Evolutionary conservation across 2,797 vertebrate species (phyloP), one percentile per base, ranked within the genome.

Genomic region (Schizopygopsis pylzovi): DNA sequence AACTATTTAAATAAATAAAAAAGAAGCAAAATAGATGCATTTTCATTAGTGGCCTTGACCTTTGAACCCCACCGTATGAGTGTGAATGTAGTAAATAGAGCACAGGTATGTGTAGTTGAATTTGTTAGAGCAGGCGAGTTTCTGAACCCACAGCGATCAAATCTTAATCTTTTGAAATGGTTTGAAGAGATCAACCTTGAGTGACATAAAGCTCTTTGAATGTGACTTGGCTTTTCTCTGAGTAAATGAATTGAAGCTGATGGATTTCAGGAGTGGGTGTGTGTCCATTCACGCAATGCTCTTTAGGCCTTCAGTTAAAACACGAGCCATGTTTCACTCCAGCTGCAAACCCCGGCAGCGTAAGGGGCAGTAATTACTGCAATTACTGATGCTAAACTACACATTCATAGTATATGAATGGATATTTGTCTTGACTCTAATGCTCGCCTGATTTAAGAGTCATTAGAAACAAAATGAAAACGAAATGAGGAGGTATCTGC

Each of bases 351-450:
- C 68, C 28, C 80, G 13, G 41, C 15, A 59, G 43, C 8, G 71
- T 37, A 76, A 77, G 22, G 78, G 11, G 33, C 25, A 10, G 22
- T 68, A 86, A 88, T 90, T 87, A 87, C 63, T 4, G 56, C 45
- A 61, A 88, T 88, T 87, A 82, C 63, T 22, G 22, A 79, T 22
- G 28, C 43, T 13, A 20, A 77, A 80, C 25, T 85, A 39, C 22
- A 6, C 13, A 18, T 22, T 39, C 15, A 56, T 45, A 39, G 15
- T 25, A 39, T 85, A 39, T 56, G 56, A 45, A 22, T 47, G 56
- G 11, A 63, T 47, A 75, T 67, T 61, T 25, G 56, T 41, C 59
- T 77, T 54, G 13, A 71, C 33, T 33, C 28, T 45, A 63, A 80
- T 67, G 78, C 10, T 28, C 1, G 22, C 25, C 25, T 56, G 45